These are phyloP conservation scores for Anguilla anguilla DNA, from an alignment of 2,797 vertebrate species.

Conservation along the genomic window DNA sequence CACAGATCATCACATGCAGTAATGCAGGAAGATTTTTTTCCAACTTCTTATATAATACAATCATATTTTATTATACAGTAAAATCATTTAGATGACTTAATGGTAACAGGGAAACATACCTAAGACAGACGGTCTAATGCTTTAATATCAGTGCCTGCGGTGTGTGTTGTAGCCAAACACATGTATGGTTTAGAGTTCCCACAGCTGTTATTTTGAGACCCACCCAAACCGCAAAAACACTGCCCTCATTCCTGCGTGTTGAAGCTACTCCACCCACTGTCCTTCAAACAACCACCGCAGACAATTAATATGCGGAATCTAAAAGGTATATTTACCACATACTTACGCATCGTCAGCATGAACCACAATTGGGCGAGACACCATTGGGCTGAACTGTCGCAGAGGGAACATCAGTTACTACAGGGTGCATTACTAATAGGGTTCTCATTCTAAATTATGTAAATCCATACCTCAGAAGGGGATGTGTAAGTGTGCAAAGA, in stretches of 20 bases:
- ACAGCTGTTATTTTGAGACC: not conserved
- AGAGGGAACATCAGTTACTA: not conserved
- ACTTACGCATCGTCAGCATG: not conserved
- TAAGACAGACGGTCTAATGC: not conserved
- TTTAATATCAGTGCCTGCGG: not conserved
- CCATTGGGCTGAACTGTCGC: not conserved
- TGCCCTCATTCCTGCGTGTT: not conserved
- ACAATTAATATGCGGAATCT: not conserved
- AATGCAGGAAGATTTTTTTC: not conserved
- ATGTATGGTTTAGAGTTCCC: not conserved
- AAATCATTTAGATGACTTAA: not conserved
- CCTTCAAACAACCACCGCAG: not conserved
- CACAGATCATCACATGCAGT: too few species aligned
- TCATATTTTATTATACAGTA: not conserved
- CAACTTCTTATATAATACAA: not conserved
- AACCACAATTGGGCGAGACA: not conserved
- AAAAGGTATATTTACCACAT: not conserved
- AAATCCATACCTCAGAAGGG: not conserved
- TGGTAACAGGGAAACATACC: not conserved
- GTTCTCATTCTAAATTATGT: not conserved
- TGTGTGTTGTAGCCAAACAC: not conserved
- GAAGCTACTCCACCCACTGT: not conserved
- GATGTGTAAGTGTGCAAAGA: not conserved
- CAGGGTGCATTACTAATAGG: not conserved
- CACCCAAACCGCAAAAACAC: not conserved